Conservation (phyloP, 2,797 vertebrate species). For the Falco naumanni region DNA sequence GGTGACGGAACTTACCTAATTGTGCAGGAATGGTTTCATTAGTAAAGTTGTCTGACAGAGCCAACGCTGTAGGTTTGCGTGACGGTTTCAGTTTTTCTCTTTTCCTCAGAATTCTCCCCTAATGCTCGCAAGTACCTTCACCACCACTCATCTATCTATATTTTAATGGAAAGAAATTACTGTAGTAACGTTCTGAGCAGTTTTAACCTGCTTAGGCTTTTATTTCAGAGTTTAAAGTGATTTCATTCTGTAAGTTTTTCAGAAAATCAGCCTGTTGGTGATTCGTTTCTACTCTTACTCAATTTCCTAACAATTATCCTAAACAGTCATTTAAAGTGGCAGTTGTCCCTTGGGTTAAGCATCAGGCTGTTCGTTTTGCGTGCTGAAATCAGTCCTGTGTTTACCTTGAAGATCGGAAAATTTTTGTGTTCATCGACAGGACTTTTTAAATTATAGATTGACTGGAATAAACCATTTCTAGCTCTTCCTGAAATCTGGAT, state of each 20-base stretch:
- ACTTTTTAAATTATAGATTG: neutral
- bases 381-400: neutral
- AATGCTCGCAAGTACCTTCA: neutral
- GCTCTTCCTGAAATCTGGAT: neutral
- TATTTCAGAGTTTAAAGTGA: neutral
- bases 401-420: neutral
- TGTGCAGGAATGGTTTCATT: neutral
- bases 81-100: neutral
- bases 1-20: neutral
- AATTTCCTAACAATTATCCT: neutral
- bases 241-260: neutral
- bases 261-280: neutral
- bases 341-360: neutral
- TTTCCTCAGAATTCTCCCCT: neutral
- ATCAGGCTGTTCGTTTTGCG: neutral
- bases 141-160: rapidly evolving
- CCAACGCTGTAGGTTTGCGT: rapidly evolving
- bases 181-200: neutral
- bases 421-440: neutral
- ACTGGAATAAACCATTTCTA: neutral
- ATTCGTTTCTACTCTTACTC: neutral
- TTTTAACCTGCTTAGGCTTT: neutral
- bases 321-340: neutral
- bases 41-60: neutral
- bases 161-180: neutral